These are phyloP conservation scores for Flexamia atlantica DNA, from an alignment of 2,888 invertebrate species.

Conservation along the genomic window DNA sequence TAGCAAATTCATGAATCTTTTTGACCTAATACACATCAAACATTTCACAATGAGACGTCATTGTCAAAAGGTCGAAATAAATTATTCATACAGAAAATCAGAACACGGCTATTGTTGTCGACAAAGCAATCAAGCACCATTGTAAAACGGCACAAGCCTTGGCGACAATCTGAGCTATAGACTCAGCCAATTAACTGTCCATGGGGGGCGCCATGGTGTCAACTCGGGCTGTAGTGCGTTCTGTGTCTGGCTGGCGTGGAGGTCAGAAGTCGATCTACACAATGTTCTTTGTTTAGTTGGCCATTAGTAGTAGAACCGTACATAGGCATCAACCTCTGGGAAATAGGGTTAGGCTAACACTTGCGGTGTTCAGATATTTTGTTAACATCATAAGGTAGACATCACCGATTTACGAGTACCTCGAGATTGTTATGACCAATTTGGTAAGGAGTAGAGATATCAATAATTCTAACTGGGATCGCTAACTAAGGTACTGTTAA, in stretches of 20 bases:
- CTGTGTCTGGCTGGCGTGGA: background rate
- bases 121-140: slow-evolving; percentile 37
- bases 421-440: no score
- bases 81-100: slow-evolving; percentile 45
- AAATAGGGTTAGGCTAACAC: no score
- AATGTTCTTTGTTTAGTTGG: background rate
- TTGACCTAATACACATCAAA: background rate
- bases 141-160: slow-evolving; percentile 46
- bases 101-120: slow-evolving; percentile 19
- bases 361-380: no score
- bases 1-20: no score
- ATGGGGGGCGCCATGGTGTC: slow-evolving; percentile 24
- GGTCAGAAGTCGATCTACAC: background rate
- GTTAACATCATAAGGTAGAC: no score
- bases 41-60: background rate
- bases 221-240: background rate
- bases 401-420: no score
- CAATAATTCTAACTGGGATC: no score
- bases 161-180: slow-evolving; percentile 32
- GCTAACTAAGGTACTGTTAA: no score
- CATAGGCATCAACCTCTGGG: no score
- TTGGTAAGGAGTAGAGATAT: no score
- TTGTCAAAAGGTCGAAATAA: background rate
- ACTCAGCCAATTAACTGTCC: slow-evolving; percentile 33
- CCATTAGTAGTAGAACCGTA: no score